A percentile compares a stretch with the other conserved stretches of the same genome.
Conservation (phyloP, 2,888 invertebrate species). For the Alsophila aescularia region DNA sequence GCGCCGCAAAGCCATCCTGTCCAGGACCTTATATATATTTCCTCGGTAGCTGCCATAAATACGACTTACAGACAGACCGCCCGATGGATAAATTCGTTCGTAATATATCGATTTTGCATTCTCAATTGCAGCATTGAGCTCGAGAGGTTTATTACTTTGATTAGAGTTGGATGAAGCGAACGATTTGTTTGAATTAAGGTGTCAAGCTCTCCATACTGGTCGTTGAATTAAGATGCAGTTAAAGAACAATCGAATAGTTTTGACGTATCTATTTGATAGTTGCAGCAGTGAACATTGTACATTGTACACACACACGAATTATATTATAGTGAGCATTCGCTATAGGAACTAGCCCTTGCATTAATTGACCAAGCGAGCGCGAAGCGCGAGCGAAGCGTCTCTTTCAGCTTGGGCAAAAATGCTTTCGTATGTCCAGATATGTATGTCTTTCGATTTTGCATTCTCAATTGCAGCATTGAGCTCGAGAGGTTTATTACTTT, state of each 20-base stretch:
- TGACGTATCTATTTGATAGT: constrained; percentile 1
- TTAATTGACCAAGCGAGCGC: no score
- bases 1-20: constrained; percentile 31
- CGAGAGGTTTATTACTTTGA: constrained; percentile 12
- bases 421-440: no score
- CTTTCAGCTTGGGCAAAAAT: no score
- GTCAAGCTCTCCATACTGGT: constrained; percentile 1
- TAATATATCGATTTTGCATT: constrained; percentile 36
- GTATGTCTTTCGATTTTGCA: constrained; percentile 36
- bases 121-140: constrained; percentile 23
- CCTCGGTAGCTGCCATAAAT: constrained; percentile 36
- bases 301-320: no score
- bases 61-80: constrained; percentile 27
- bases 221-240: not conserved
- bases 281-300: not conserved
- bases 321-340: no score
- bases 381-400: no score
- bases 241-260: constrained; percentile 13
- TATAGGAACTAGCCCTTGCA: no score
- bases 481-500: constrained; percentile 13
- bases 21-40: constrained; percentile 6
- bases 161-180: not conserved
- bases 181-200: constrained; percentile 4
- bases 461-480: constrained; percentile 26
- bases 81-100: constrained; percentile 36